Base-by-base conservation (phyloP, 2,888 invertebrate genomes). In the Ceramica pisi region DNA sequence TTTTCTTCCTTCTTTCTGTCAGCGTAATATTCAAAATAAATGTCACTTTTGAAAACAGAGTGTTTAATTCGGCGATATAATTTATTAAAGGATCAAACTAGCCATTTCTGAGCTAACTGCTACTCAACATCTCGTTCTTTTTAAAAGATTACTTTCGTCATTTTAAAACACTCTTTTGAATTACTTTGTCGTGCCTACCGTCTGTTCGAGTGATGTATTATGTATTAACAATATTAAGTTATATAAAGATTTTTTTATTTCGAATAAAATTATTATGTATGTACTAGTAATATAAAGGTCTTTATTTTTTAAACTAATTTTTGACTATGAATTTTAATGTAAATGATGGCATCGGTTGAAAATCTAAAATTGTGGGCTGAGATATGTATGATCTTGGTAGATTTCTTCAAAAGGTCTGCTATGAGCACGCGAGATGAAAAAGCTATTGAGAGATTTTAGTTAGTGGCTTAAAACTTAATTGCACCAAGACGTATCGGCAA, bases 151-250 rank as follows among this genome's bases (percentile, higher is more conserved):
- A 1, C 1, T 35, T 7, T 67, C 21, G 23, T 44, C n/a, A 26
- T 23, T 31, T 23, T 8, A 46, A 23, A 46, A 44, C 23, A 46
- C 16, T 12, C 26, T 71, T 60, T 10, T 41, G 21, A 12, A 63
- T 70, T 66, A 67, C 56, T 74, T 64, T 67, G 69, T 60, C 68
- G 38, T 9, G 2, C 19, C 55, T 57, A 69, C 35, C 63, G 70
- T 80, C 74, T 75, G 75, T 87, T 79, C 86, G 86, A 88, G 90
- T 88, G 87, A 88, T 90, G 85, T 87, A 87, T 83, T 88, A 86
- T 90, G 87, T 90, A 90, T 88, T 91, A 89, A 88, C 83, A 85
- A 85, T 86, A 85, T 75, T 88, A 88, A 89, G 89, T 90, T 88
- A 87, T 84, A 81, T 85, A 82, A 85, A 86, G 85, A 74, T 83